These are phyloP conservation scores for Rhinophrynus dorsalis DNA, from an alignment of 2,797 vertebrate genomes.

Conservation along the genomic window DNA sequence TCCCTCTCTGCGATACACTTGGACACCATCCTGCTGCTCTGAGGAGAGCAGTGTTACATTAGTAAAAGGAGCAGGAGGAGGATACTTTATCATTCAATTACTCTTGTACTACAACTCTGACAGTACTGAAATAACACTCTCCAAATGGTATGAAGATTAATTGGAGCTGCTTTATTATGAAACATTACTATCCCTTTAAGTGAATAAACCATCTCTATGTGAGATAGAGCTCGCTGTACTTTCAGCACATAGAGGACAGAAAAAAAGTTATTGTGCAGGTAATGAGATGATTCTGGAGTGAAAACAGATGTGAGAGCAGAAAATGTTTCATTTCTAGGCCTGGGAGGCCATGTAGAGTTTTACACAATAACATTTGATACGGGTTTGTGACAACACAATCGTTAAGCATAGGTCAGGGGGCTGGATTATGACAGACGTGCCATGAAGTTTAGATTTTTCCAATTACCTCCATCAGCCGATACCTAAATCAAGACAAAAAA, in stretches of 20 bases:
- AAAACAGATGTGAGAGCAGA: conserved; percentile 29
- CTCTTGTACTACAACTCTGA: too few relatives aligned
- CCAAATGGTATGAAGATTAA: too few relatives aligned
- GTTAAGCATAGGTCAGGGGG: neutral
- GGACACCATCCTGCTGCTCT: too few relatives aligned
- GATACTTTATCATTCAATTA: too few relatives aligned
- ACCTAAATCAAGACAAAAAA: neutral
- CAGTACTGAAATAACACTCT: too few relatives aligned
- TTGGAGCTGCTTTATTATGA: too few relatives aligned
- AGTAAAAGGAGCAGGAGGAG: too few relatives aligned
- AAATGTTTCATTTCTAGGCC: conserved; percentile 12
- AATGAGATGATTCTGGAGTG: conserved; percentile 34
- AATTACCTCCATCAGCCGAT: neutral
- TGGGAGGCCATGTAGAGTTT: conserved; percentile 18
- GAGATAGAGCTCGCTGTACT: neutral
- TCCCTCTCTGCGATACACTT: too few relatives aligned
- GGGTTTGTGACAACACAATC: conserved; percentile 16
- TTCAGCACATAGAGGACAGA: conserved; percentile 7
- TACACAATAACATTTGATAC: conserved; percentile 34
- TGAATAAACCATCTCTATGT: neutral
- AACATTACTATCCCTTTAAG: too few relatives aligned
- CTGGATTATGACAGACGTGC: neutral
- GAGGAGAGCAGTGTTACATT: too few relatives aligned
- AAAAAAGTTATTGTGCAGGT: conserved; percentile 3
- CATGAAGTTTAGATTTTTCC: neutral